Percentiles rank a stretch among this genome's conserved stretches.
phyloP scores from a whole-genome alignment of 1,140 invertebrate species.

The Pachyrhynchus sulphureomaculatus region DNA sequence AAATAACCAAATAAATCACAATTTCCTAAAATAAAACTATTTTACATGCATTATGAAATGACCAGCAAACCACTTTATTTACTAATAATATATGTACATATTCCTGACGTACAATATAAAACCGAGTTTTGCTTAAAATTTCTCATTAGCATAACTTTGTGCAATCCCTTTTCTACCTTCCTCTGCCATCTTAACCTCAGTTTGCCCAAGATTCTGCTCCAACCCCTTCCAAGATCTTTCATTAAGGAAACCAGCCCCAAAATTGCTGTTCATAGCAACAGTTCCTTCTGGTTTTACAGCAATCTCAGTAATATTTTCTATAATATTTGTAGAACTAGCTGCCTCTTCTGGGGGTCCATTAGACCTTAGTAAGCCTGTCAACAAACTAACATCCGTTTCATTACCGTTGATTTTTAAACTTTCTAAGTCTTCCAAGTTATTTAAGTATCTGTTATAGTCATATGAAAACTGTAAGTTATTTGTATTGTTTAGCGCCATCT shows the following conservation, averaged over 20 bases:
- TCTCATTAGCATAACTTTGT: slow-evolving; percentile 54
- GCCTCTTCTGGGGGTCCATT: slow-evolving; percentile 40
- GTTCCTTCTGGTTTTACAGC: slow-evolving; percentile 48
- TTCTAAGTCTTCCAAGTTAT: slow-evolving; percentile 43
- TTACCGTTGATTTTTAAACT: slow-evolving; percentile 30
- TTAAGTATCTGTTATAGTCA: slow-evolving; percentile 54
- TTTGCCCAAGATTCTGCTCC: slow-evolving; percentile 69
- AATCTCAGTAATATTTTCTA: slow-evolving; percentile 41
- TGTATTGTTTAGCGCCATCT: slow-evolving; percentile 77
- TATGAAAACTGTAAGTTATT: slow-evolving; percentile 44
- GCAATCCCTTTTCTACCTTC: slow-evolving; percentile 67
- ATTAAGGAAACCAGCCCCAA: slow-evolving; percentile 60
- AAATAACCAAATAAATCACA: no score
- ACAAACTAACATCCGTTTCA: slow-evolving; percentile 66
- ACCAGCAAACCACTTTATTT: no score
- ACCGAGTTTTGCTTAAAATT: no score
- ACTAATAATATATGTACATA: no score
- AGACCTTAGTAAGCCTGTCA: slow-evolving; percentile 64
- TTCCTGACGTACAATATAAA: no score
- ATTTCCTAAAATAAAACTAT: no score
- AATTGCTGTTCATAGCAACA: slow-evolving; percentile 54
- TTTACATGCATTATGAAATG: no score
- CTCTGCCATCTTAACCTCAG: slow-evolving; percentile 59
- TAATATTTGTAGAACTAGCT: no score
- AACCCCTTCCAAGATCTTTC: slow-evolving; percentile 72